phyloP scores from a whole-genome alignment of 2,797 vertebrate species.

The Meda fulgida region DNA sequence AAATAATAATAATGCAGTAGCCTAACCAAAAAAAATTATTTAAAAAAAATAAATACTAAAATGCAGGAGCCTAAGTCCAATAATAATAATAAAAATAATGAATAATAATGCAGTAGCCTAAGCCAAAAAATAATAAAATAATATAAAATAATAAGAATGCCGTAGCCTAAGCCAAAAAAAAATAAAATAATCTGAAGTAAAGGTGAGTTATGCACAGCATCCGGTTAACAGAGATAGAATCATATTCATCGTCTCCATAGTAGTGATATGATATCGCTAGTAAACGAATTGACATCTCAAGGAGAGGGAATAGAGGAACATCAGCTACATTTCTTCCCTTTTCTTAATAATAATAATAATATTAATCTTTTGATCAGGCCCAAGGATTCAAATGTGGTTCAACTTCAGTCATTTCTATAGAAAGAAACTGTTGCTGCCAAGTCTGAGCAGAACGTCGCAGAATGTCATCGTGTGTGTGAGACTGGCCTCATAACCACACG shows the following conservation, averaged over 20 bases:
- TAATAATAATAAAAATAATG: too few species aligned
- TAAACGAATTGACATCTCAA: too few species aligned
- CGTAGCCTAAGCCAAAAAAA: too few species aligned
- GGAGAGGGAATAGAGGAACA: not conserved
- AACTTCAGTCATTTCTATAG: not conserved
- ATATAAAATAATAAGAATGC: too few species aligned
- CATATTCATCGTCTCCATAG: not conserved
- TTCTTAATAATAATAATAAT: not conserved
- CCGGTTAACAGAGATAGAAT: not conserved
- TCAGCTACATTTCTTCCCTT: not conserved
- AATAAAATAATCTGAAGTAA: too few species aligned
- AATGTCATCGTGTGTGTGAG: not conserved
- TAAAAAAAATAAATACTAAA: too few species aligned
- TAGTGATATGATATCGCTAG: not conserved
- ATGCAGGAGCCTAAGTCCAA: too few species aligned
- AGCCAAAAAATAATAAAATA: too few species aligned
- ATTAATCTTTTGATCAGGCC: not conserved
- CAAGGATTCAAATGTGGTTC: not conserved
- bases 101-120: too few species aligned
- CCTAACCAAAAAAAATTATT: too few species aligned
- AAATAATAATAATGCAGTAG: too few species aligned
- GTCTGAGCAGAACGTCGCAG: not conserved
- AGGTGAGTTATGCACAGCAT: not conserved
- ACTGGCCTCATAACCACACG: not conserved
- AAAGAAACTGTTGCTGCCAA: not conserved